Base-by-base conservation (phyloP, 2,113 vertebrate species). In the Madoqua kirkii region DNA sequence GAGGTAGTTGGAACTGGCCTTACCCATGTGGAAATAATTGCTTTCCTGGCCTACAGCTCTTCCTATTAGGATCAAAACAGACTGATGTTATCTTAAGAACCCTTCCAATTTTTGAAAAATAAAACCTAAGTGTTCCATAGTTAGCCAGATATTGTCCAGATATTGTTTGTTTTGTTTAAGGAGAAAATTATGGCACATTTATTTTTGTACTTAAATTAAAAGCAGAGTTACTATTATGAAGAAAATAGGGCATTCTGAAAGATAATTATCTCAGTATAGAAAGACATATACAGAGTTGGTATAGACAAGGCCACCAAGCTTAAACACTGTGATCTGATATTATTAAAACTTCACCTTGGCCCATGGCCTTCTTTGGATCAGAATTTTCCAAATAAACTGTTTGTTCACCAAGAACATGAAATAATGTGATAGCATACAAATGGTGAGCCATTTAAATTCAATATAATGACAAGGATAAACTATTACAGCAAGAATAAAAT, bases 151-250 rank as follows among this genome's bases (percentile, higher is more conserved):
- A 96, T 40, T 95, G 16, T 71, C 94, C 76, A 96, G 91, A 94
- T 87, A 97, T 25, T 97, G 79, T 87, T 98, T 96, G 85, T 96
- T 98, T 97, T 92, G 54, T 78, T 95, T 93, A 96, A 96, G 57
- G 27, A 93, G n/a, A 96, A 92, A 97, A 95, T 94, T 64, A 79
- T 90, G 82, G 76, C 43, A 97, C 85, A 97, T 82, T 98, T 97
- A 92, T 94, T 96, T 97, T 95, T 95, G 36, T 76, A 95, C 78
- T 97, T 86, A 98, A 97, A 96, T 98, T 83, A 98, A 98, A 98
- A 97, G 55, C 96, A 97, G 89, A 87, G 54, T 94, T 87, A 82
- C 54, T 86, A 93, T 83, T 95, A 96, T 60, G 43, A 97, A 96
- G 74, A 82, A 95, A 94, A 76, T 89, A 79, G 62, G 33, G 14